Conservation (phyloP, 2,113 vertebrate species). For the Agapornis roseicollis region DNA sequence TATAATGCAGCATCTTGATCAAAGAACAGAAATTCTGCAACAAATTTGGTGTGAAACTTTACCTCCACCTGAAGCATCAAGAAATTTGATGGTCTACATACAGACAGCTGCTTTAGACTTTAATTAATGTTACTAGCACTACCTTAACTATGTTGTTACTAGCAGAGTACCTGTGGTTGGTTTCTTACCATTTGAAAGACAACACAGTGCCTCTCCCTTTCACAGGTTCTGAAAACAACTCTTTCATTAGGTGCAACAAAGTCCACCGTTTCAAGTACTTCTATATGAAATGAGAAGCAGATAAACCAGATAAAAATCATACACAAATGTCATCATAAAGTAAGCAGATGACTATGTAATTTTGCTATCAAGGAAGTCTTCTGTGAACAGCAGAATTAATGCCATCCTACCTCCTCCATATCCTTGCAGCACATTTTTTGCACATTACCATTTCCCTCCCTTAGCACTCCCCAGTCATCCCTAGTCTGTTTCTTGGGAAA, state of each 20-base stretch:
- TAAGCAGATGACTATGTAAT: not conserved
- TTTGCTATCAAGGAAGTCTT: not conserved
- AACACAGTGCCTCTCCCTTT: constrained; percentile 81
- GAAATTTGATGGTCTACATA: not conserved
- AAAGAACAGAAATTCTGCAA: not conserved
- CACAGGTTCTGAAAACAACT: constrained; percentile 93
- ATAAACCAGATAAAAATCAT: not conserved
- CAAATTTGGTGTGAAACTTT: not conserved
- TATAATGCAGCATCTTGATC: not conserved
- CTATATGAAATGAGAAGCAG: constrained; percentile 66
- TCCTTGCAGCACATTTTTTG: not conserved
- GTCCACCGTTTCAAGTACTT: constrained; percentile 89
- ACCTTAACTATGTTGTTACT: not conserved
- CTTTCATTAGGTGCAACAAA: constrained; percentile 92
- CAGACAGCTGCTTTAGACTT: not conserved
- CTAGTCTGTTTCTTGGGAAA: not conserved
- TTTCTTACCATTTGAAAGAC: constrained; percentile 94
- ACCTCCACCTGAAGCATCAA: not conserved
- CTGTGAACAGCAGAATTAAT: not conserved
- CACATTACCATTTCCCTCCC: not conserved
- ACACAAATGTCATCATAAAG: not conserved
- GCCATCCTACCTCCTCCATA: not conserved
- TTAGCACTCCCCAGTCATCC: not conserved
- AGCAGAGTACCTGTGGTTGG: not conserved
- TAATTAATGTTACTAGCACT: not conserved